Evolutionary conservation across 2,888 invertebrate species (phyloP).

Genomic region (Oxytorus armatus): DNA sequence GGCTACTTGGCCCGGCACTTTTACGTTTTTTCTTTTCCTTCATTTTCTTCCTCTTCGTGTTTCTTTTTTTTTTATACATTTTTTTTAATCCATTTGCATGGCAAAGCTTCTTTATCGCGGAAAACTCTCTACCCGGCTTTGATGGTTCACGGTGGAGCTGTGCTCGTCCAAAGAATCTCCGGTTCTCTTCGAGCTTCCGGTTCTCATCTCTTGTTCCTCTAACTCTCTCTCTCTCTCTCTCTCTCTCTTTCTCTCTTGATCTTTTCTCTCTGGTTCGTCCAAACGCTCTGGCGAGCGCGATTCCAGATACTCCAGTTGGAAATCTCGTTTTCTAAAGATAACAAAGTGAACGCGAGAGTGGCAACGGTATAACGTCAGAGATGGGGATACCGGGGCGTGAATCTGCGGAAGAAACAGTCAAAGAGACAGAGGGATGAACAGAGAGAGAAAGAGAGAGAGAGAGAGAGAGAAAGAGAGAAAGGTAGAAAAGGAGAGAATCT

Average conservation of each 20-base stretch:
- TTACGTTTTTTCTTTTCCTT: slow-evolving; percentile 2
- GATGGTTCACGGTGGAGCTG: slow-evolving; percentile 56
- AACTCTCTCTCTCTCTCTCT: slow-evolving; percentile 8
- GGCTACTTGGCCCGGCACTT: slow-evolving; percentile 59
- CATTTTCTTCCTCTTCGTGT: neutral
- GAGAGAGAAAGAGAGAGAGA: slow-evolving; percentile 5
- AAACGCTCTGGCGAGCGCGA: slow-evolving; percentile 52
- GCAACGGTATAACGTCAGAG: slow-evolving; percentile 22
- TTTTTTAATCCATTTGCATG: slow-evolving; percentile 62
- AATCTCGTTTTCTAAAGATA: slow-evolving; percentile 68
- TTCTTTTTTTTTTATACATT: slow-evolving; percentile 23
- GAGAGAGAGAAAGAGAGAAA: slow-evolving; percentile 24
- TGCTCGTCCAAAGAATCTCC: slow-evolving; percentile 61
- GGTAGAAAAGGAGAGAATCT: no score
- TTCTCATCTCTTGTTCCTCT: slow-evolving; percentile 30
- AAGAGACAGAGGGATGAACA: slow-evolving; percentile 14
- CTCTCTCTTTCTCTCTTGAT: slow-evolving; percentile 13
- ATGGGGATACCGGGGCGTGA: slow-evolving; percentile 25
- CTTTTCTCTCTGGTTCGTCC: slow-evolving; percentile 40
- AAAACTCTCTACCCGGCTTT: slow-evolving; percentile 59
- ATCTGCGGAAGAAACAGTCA: slow-evolving; percentile 23
- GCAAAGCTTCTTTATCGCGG: slow-evolving; percentile 65
- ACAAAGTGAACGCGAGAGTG: slow-evolving; percentile 63
- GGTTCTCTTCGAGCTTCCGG: slow-evolving; percentile 57
- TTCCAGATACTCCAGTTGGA: slow-evolving; percentile 64